A percentile compares a stretch with the other conserved stretches of the same genome.
phyloP scores from a whole-genome alignment of 2,113 vertebrate genomes.

The Pangasianodon hypophthalmus region DNA sequence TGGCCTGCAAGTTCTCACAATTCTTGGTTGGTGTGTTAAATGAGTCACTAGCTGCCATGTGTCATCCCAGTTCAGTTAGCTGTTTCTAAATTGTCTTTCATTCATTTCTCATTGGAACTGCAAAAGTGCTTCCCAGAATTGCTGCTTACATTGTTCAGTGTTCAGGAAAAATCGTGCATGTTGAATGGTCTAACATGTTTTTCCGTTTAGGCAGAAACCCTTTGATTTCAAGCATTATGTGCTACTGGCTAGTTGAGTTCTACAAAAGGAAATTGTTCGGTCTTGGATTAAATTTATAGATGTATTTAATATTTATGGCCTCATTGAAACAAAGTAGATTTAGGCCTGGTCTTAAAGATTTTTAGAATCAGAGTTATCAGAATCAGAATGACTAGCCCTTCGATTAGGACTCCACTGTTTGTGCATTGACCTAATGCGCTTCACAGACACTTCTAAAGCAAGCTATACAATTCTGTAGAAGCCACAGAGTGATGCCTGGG shows the following conservation, averaged over 20 bases:
- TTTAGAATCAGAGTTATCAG: not conserved
- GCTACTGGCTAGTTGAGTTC: not conserved
- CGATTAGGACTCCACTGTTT: not conserved
- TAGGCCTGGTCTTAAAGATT: not conserved
- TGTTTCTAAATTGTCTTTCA: slow-evolving; percentile 13
- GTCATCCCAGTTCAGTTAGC: not conserved
- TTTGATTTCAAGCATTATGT: not conserved
- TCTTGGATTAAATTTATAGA: not conserved
- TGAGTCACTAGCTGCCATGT: slow-evolving; percentile 28
- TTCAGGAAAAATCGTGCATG: not conserved
- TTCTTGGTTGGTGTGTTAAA: not conserved
- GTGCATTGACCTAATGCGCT: not conserved
- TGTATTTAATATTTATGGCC: not conserved
- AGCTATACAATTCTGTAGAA: not conserved
- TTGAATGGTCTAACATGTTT: not conserved
- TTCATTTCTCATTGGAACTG: slow-evolving; percentile 6
- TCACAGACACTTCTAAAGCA: slow-evolving; percentile 1
- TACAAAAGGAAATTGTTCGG: not conserved
- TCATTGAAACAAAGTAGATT: not conserved
- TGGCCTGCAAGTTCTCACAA: slow-evolving; percentile 29
- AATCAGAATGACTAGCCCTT: not conserved
- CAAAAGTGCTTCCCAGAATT: not conserved
- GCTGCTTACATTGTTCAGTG: not conserved
- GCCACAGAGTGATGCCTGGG: not conserved
- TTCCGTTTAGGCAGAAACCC: not conserved